phyloP scores from a whole-genome alignment of 2,888 invertebrate species.

The Chironomus tentans region DNA sequence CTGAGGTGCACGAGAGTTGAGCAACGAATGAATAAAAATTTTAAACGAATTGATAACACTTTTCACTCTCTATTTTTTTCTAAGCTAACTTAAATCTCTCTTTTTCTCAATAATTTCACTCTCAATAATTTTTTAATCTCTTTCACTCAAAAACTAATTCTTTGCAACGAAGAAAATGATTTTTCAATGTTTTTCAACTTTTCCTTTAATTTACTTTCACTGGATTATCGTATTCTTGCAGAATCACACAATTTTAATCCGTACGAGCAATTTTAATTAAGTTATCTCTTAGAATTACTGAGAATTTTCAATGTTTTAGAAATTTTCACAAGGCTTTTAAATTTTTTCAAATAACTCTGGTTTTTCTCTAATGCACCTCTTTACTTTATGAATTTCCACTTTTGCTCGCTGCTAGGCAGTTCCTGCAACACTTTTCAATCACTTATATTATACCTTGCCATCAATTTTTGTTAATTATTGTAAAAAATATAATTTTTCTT shows the following conservation, averaged over 20 bases:
- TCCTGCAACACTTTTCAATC: background rate
- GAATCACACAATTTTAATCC: background rate
- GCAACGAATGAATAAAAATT: background rate
- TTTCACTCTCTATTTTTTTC: background rate
- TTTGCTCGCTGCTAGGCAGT: background rate
- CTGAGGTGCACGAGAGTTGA: conserved; percentile 15
- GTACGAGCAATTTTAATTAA: background rate
- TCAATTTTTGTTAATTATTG: background rate
- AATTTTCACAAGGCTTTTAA: background rate
- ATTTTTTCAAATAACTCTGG: background rate
- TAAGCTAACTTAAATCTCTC: background rate
- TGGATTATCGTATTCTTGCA: background rate
- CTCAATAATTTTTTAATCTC: background rate
- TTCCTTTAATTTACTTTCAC: background rate
- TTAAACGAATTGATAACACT: background rate
- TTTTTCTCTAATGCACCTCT: background rate
- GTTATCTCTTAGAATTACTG: background rate
- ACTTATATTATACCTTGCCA: background rate
- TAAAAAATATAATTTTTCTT: background rate
- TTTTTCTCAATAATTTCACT: background rate
- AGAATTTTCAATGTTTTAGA: background rate
- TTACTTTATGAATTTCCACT: background rate
- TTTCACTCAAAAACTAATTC: background rate
- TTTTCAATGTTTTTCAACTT: background rate
- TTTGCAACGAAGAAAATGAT: background rate